phyloP scores from a whole-genome alignment of 2,113 vertebrate genomes.

The Brachyhypopomus gauderio region DNA sequence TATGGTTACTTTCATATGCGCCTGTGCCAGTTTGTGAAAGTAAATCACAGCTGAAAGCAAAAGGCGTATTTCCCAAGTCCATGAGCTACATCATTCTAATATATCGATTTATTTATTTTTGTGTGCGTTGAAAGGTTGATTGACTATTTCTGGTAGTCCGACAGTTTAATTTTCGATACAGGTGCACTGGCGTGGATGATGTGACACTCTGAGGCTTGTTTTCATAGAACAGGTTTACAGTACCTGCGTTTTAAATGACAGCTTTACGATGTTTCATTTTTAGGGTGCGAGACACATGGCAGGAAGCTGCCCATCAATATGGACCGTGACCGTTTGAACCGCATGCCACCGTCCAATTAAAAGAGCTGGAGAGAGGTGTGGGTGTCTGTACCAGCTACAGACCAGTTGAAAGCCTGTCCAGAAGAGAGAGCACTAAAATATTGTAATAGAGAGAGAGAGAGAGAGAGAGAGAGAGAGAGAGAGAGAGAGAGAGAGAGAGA shows the following conservation, averaged over 20 bases:
- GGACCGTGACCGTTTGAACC: slow-evolving; percentile 53
- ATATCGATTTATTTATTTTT: background rate
- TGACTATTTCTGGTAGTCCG: slow-evolving; percentile 1
- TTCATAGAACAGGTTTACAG: slow-evolving; percentile 36
- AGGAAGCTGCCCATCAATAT: slow-evolving; percentile 44
- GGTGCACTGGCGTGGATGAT: slow-evolving; percentile 24
- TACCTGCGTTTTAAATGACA: background rate
- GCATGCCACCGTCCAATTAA: slow-evolving; percentile 53
- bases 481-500: slow-evolving; percentile 1
- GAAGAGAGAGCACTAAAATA: background rate
- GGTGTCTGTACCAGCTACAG: slow-evolving; percentile 12
- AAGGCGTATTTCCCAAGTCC: background rate
- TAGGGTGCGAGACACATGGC: slow-evolving; percentile 24
- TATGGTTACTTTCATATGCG: slow-evolving; percentile 56
- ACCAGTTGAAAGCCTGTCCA: background rate
- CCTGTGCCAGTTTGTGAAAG: slow-evolving; percentile 2
- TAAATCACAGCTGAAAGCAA: background rate
- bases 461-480: background rate
- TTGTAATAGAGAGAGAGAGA: background rate
- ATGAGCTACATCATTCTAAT: background rate
- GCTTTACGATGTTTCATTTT: slow-evolving; percentile 40
- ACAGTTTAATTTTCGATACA: slow-evolving; percentile 10
- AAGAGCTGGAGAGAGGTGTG: background rate
- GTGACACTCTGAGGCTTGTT: slow-evolving; percentile 43
- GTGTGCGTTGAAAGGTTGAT: background rate